Conservation (phyloP, 1,140 invertebrate species). For the Aphelenchoides besseyi region DNA sequence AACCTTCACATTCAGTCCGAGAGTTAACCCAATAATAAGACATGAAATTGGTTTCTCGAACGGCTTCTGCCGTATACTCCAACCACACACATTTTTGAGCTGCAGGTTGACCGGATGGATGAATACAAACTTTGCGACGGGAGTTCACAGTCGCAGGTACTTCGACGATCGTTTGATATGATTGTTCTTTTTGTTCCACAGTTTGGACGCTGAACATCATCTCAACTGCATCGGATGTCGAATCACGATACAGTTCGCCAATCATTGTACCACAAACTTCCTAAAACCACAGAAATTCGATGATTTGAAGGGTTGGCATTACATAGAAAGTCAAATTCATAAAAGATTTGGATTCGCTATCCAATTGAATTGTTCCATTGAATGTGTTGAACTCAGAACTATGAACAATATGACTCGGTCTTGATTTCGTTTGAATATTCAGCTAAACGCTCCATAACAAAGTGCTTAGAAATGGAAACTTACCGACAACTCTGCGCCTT, state of each 20-base stretch:
- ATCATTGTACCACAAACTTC: constrained; percentile 12
- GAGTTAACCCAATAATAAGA: constrained; percentile 3
- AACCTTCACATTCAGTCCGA: constrained; percentile 8
- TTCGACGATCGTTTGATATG: neutral
- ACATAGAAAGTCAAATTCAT: constrained; percentile 24
- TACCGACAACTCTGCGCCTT: constrained; percentile 7
- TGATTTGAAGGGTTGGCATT: neutral
- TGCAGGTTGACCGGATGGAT: constrained; percentile 7
- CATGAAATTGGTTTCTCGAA: neutral
- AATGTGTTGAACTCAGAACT: neutral
- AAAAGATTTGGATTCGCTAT: constrained; percentile 9
- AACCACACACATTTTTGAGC: constrained; percentile 5
- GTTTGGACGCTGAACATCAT: constrained; percentile 11
- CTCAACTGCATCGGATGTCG: neutral
- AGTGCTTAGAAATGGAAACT: neutral
- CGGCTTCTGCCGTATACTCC: neutral
- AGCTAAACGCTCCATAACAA: constrained; percentile 1
- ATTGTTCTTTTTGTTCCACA: neutral
- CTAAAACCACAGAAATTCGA: neutral
- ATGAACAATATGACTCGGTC: neutral
- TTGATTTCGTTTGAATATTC: neutral
- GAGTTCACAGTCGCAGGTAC: constrained; percentile 6
- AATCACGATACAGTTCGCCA: constrained; percentile 9
- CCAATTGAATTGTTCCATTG: constrained; percentile 20
- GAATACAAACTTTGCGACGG: constrained; percentile 15